Evolutionary conservation across 2,797 vertebrate genomes (phyloP), one percentile per base, ranked within the genome.

Genomic region (Valencia hispanica): DNA sequence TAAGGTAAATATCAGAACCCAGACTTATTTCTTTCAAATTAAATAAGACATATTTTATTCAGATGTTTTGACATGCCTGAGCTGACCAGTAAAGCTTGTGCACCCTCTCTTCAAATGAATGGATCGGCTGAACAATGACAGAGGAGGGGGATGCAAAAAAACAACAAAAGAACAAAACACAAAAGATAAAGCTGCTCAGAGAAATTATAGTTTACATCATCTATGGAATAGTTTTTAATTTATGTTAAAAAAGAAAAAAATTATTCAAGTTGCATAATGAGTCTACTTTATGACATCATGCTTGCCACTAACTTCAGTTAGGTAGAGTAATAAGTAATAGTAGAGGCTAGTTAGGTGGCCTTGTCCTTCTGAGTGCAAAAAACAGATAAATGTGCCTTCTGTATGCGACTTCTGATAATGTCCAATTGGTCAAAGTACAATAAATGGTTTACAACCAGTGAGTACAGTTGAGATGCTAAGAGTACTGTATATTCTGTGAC

Each of bases 381-480:
- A 83, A 89, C 73, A 59, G 75, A 81, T 94, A 89, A 86, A 89
- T 92, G 91, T 94, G 89, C 90, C 90, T 92, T 93, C 94, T 79
- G 90, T 92, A 88, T 93, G 95, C 91, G 88, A 93, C 91, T 74
- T 90, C 91, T 86, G 86, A 61, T 86, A 95, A 94, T 95, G 95
- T 96, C 96, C 95, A 93, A 91, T 86, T 86, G 90, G 88, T 94
- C 95, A 96, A 96, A 97, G 95, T 94, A 95, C 91, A 94, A 95
- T 96, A 95, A 95, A 95, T 95, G 95, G 91, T 94, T 94, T 93
- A 96, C 95, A 93, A 94, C 91, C 96, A 95, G 80, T 90, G 93
- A 95, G 93, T 95, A 96, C 94, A 93, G 93, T 94, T 93, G 94
- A 93, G 94, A 96, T 96, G 96, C 95, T 96, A 95, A 68, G 94